Percentiles rank a stretch among this genome's conserved stretches.
These are phyloP conservation scores for Salticus scenicus DNA, from an alignment of 2,888 invertebrate species.

Conservation along the genomic window DNA sequence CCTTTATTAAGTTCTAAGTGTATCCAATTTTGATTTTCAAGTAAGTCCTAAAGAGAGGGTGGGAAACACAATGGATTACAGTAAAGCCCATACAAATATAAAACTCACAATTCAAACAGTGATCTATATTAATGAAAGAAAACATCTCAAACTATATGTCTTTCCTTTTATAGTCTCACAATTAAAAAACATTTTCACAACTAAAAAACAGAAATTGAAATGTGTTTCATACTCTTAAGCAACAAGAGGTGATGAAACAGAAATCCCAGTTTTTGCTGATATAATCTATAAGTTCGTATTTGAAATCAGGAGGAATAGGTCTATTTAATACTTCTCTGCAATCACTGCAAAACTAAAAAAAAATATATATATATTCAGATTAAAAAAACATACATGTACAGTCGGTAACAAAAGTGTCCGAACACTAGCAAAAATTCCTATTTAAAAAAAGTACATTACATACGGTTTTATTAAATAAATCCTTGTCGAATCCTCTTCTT, in stretches of 20 bases:
- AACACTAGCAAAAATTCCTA: no score
- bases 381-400: no score
- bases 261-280: neutral
- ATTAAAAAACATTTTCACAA: no score
- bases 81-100: neutral
- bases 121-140: no score
- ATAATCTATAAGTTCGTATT: neutral
- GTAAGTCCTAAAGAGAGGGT: neutral
- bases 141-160: no score
- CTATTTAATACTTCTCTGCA: neutral
- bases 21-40: slow-evolving; percentile 1
- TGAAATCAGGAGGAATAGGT: neutral
- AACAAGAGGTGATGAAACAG: neutral
- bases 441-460: no score
- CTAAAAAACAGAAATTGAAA: no score
- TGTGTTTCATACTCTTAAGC: neutral
- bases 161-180: no score
- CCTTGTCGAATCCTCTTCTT: no score
- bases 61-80: neutral
- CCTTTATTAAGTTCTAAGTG: slow-evolving; percentile 9
- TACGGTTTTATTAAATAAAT: no score
- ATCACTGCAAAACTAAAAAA: slow-evolving; percentile 5
- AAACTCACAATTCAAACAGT: neutral
- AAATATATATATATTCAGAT: neutral
- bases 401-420: no score